Percentiles rank a stretch among this genome's conserved stretches.
These are phyloP conservation scores for Protobothrops flavoviridis DNA, from an alignment of 2,113 vertebrate genomes.

Conservation along the genomic window DNA sequence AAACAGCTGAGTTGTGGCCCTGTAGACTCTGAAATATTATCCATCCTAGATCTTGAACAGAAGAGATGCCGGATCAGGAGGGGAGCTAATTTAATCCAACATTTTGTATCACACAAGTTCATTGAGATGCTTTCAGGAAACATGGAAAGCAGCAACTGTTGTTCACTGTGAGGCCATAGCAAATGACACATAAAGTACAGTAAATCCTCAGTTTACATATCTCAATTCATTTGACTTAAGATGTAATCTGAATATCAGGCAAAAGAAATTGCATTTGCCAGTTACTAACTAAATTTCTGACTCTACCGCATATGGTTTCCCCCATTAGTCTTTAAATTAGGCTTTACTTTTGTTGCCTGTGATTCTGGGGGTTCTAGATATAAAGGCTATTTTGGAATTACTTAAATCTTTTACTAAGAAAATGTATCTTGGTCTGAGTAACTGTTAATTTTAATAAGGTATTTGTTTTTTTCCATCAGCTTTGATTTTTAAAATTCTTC, in stretches of 20 bases:
- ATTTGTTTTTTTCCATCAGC: slow-evolving; percentile 25
- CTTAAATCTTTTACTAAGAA: slow-evolving; percentile 56
- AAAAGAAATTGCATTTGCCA: neutral
- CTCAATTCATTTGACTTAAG: neutral
- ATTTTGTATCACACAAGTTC: neutral
- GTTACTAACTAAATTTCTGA: neutral
- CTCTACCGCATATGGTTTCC: neutral
- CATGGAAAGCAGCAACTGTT: neutral
- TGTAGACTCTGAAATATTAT: neutral
- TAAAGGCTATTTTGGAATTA: slow-evolving; percentile 50
- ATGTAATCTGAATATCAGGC: neutral
- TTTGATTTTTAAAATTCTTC: neutral
- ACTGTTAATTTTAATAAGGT: slow-evolving; percentile 49
- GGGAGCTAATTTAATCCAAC: neutral
- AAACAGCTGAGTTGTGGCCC: neutral
- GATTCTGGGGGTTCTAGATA: neutral
- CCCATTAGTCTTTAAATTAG: neutral
- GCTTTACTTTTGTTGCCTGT: neutral
- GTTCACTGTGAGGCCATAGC: neutral
- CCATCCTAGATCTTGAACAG: neutral
- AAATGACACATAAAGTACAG: neutral
- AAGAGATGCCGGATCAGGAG: neutral
- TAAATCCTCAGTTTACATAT: neutral
- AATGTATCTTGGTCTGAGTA: slow-evolving; percentile 44
- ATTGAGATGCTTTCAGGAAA: neutral